Evolutionary conservation across 2,888 invertebrate genomes (phyloP).

Genomic region (Exocentrus adspersus): DNA sequence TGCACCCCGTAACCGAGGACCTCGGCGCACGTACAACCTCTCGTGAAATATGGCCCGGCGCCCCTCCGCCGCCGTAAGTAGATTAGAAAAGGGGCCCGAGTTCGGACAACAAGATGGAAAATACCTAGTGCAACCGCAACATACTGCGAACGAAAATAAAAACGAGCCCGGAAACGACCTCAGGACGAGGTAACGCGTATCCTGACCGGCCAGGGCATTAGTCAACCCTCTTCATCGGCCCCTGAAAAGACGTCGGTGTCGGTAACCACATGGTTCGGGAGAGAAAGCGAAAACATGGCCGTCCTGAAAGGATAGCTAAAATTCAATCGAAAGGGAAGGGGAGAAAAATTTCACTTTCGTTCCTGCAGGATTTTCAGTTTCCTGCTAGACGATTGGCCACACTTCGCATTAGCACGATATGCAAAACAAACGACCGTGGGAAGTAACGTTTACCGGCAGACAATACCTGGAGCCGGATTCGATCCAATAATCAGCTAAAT

Average conservation of each 20-base stretch:
- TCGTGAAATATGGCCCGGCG: constrained; percentile 18
- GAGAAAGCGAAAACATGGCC: too few species aligned
- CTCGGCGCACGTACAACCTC: constrained; percentile 6
- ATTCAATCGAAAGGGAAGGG: too few species aligned
- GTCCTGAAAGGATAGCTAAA: too few species aligned
- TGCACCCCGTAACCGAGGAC: not conserved
- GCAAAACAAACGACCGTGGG: constrained; percentile 60
- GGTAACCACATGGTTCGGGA: constrained; percentile 54
- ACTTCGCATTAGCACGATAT: constrained; percentile 55
- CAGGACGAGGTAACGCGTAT: constrained; percentile 48
- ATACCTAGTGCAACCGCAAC: constrained; percentile 46
- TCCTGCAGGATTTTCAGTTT: constrained; percentile 20
- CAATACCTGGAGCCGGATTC: constrained; percentile 56
- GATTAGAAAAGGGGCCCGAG: constrained; percentile 24
- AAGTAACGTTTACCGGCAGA: constrained; percentile 57
- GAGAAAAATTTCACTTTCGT: too few species aligned
- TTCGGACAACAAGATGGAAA: constrained; percentile 41
- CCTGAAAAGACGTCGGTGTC: constrained; percentile 53
- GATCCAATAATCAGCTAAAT: constrained; percentile 61
- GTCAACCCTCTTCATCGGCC: constrained; percentile 58
- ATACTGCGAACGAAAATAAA: constrained; percentile 47
- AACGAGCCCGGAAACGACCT: constrained; percentile 45
- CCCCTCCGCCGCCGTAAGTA: constrained; percentile 24
- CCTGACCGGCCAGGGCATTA: constrained; percentile 51
- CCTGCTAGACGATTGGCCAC: constrained; percentile 20